Percentiles rank a stretch among this genome's conserved stretches.
phyloP scores from a whole-genome alignment of 2,113 vertebrate species.

The Erythrocercus mccallii region DNA sequence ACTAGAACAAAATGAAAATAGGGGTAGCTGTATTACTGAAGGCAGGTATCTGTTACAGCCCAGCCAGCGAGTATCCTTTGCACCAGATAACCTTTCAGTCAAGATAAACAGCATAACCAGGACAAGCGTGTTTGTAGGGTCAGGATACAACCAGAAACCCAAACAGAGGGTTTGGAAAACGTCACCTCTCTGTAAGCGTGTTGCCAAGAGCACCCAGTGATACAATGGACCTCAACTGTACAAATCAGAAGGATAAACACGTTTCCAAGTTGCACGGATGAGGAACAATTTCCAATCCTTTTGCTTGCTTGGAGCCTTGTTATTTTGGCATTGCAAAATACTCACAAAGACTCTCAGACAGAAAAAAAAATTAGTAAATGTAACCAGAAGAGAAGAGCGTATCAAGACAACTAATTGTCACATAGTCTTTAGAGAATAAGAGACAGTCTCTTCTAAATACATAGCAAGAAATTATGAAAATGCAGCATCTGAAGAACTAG shows the following conservation, averaged over 20 bases:
- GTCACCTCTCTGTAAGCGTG: neutral
- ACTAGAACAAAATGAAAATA: neutral
- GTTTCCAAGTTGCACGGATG: accelerated
- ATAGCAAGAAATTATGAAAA: neutral
- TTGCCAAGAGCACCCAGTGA: accelerated
- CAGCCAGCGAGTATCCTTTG: neutral
- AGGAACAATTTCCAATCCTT: neutral
- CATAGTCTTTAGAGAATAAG: neutral
- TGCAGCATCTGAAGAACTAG: neutral
- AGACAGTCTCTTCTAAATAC: neutral
- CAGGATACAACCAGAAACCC: neutral
- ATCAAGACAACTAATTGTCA: neutral
- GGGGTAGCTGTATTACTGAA: neutral
- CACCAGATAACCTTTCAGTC: neutral
- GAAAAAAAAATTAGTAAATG: neutral
- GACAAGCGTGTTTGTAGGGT: neutral
- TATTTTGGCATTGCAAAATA: neutral
- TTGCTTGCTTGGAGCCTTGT: neutral
- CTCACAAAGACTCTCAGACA: neutral
- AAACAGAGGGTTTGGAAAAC: neutral
- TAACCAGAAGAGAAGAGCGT: neutral
- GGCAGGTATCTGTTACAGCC: neutral
- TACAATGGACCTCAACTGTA: accelerated
- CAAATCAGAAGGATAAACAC: neutral
- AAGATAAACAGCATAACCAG: neutral